A percentile compares a stretch with the other conserved stretches of the same genome.
Conservation (phyloP, 2,113 vertebrate genomes). For the Phainopepla nitens region DNA sequence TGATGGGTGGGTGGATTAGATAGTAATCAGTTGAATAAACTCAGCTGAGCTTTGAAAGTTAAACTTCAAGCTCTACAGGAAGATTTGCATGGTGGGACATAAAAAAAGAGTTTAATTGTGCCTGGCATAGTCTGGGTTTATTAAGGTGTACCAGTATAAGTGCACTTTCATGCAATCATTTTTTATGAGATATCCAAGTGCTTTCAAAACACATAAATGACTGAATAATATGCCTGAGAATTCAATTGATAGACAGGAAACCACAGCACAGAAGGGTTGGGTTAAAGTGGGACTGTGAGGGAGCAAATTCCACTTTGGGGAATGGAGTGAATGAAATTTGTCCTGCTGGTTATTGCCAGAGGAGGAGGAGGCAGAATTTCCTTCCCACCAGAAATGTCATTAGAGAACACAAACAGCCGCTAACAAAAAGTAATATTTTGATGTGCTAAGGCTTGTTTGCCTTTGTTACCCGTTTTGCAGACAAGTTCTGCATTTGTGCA, state of each 20-base stretch:
- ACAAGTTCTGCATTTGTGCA: not conserved
- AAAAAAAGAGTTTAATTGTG: not conserved
- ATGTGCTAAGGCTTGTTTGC: not conserved
- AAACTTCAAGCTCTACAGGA: slow-evolving; percentile 24
- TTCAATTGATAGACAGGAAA: not conserved
- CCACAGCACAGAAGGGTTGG: not conserved
- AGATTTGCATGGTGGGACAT: not conserved
- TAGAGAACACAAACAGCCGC: not conserved
- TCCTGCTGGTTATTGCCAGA: not conserved
- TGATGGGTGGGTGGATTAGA: slow-evolving; percentile 29
- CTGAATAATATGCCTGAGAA: not conserved
- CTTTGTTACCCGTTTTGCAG: slow-evolving; percentile 26
- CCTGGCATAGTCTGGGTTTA: not conserved
- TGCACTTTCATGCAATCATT: not conserved
- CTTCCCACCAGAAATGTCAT: not conserved
- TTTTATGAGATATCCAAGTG: not conserved
- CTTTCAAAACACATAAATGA: slow-evolving; percentile 18
- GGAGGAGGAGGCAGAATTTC: slow-evolving; percentile 2
- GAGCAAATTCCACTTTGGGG: not conserved
- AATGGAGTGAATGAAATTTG: not conserved
- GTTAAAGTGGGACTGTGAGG: not conserved
- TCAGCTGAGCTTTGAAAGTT: slow-evolving; percentile 41
- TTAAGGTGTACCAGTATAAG: not conserved
- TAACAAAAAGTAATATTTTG: slow-evolving; percentile 30
- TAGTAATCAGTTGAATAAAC: slow-evolving; percentile 31